These are phyloP conservation scores for Matsumyia berberina DNA, from an alignment of 2,888 invertebrate species.

Conservation along the genomic window DNA sequence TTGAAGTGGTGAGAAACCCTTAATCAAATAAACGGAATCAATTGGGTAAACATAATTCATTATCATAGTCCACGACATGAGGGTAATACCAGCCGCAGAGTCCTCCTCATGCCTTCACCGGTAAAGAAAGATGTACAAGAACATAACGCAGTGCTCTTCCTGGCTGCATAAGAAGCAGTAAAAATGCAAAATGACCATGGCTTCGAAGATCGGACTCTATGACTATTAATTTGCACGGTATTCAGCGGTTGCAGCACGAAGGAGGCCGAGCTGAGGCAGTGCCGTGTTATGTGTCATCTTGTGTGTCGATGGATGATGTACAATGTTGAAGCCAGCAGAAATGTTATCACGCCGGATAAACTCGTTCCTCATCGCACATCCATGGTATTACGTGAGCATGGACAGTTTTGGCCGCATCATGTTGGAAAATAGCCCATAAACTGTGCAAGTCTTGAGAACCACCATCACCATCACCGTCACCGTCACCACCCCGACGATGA, in stretches of 20 bases:
- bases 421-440: slow-evolving; percentile 69
- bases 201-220: slow-evolving; percentile 55
- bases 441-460: slow-evolving; percentile 54
- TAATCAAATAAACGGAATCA: slow-evolving; percentile 69
- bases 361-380: slow-evolving; percentile 54
- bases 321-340: slow-evolving; percentile 72
- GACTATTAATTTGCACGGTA: slow-evolving; percentile 72
- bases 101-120: slow-evolving; percentile 1
- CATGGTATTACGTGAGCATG: slow-evolving; percentile 66
- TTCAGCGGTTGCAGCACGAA: slow-evolving; percentile 36
- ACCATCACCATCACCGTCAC: slow-evolving; percentile 15
- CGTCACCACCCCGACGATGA: slow-evolving; percentile 46
- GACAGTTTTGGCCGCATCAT: slow-evolving; percentile 70
- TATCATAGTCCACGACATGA: slow-evolving; percentile 70
- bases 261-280: slow-evolving; percentile 20
- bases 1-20: slow-evolving; percentile 43
- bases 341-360: slow-evolving; percentile 70
- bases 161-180: slow-evolving; percentile 63
- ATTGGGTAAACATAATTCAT: slow-evolving; percentile 73
- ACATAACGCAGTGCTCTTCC: slow-evolving; percentile 29
- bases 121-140: not conserved
- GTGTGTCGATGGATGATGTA: slow-evolving; percentile 75
- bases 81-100: slow-evolving; percentile 45
- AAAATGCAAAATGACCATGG: slow-evolving; percentile 58
- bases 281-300: slow-evolving; percentile 74